Percentiles rank a stretch among this genome's conserved stretches.
phyloP scores from a whole-genome alignment of 2,888 invertebrate species.

The Cabera pusaria region DNA sequence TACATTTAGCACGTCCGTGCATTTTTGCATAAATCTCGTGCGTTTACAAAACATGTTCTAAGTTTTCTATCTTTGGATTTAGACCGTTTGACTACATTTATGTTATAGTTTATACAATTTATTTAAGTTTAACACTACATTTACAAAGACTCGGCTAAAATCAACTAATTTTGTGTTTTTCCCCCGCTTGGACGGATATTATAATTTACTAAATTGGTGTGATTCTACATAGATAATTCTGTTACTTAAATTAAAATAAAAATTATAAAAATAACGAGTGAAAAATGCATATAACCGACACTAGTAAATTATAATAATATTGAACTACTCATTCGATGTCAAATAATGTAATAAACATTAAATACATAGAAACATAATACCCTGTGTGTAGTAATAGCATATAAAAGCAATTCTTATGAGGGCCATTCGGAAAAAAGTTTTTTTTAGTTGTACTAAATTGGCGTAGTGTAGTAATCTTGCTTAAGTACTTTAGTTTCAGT shows the following conservation, averaged over 20 bases:
- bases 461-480: slow-evolving; percentile 17
- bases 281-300: no score
- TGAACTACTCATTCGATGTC: no score
- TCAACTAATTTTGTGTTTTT: slow-evolving; percentile 54
- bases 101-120: slow-evolving; percentile 27
- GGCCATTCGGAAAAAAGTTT: slow-evolving; percentile 13
- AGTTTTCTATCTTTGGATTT: slow-evolving; percentile 48
- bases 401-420: slow-evolving; percentile 21
- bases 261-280: no score
- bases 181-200: slow-evolving; percentile 76
- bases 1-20: no score
- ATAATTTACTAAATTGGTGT: slow-evolving; percentile 50
- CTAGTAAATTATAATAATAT: no score
- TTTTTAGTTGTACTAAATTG: slow-evolving; percentile 15
- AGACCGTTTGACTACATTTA: slow-evolving; percentile 36
- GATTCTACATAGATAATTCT: no score
- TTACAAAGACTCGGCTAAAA: slow-evolving; percentile 53
- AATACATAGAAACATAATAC: slow-evolving; percentile 31
- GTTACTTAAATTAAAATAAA: no score
- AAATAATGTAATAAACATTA: slow-evolving; percentile 3
- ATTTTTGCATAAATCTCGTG: no score
- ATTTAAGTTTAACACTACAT: slow-evolving; percentile 50
- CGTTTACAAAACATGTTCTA: no score
- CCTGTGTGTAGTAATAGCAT: slow-evolving; percentile 47
- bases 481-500: slow-evolving; percentile 22